Percentiles rank a stretch among this genome's conserved stretches.
phyloP scores from a whole-genome alignment of 1,140 invertebrate genomes.

The Orussus abietinus region DNA sequence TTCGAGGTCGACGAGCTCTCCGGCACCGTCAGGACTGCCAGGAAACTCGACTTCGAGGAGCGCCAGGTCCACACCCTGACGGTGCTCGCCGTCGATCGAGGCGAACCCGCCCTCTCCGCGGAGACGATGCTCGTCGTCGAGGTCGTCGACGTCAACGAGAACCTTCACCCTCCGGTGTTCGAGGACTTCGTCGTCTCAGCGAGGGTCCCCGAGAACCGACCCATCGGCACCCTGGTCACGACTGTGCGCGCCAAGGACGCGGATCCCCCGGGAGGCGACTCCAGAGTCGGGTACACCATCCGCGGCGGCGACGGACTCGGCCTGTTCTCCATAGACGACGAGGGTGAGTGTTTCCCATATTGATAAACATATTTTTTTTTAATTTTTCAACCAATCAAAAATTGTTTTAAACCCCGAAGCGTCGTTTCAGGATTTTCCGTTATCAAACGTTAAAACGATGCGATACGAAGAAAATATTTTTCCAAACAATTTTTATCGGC shows the following conservation, averaged over 20 bases:
- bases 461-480: too few species aligned
- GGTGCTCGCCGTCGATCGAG: conserved; percentile 77
- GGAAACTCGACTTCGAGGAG: conserved; percentile 80
- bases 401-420: too few species aligned
- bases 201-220: conserved; percentile 71
- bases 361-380: background rate
- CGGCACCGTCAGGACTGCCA: conserved; percentile 75
- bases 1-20: conserved; percentile 79
- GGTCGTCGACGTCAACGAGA: conserved; percentile 92
- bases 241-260: conserved; percentile 73
- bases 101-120: conserved; percentile 67
- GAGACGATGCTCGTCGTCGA: conserved; percentile 79
- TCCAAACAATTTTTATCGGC: too few species aligned
- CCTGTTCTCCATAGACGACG: conserved; percentile 83
- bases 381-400: too few species aligned
- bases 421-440: too few species aligned
- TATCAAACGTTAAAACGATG: too few species aligned
- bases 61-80: conserved; percentile 84
- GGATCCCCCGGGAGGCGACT: conserved; percentile 74
- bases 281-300: conserved; percentile 80
- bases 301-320: conserved; percentile 86
- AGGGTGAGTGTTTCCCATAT: conserved; percentile 63
- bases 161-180: conserved; percentile 79
- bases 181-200: conserved; percentile 73
- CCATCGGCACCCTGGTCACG: conserved; percentile 69